Conservation (phyloP, 2,113 vertebrate species). For the Eleginops maclovinus region DNA sequence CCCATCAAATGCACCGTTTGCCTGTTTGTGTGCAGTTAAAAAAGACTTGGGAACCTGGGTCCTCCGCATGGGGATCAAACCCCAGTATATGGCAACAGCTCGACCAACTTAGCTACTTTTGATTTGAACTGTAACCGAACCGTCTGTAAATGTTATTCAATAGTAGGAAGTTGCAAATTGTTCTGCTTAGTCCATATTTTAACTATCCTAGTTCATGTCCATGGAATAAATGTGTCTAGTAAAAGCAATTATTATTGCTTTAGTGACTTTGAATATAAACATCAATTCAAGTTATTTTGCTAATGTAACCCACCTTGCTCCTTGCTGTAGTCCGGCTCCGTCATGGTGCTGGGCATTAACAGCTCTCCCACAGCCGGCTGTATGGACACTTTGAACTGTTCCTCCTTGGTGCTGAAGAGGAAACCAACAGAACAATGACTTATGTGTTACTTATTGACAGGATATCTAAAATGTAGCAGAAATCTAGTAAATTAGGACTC, state of each 20-base stretch:
- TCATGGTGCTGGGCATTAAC: constrained; percentile 90
- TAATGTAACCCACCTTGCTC: constrained; percentile 88
- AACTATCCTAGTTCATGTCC: too few species aligned
- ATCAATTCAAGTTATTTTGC: not conserved
- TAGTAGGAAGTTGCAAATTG: too few species aligned
- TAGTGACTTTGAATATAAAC: too few species aligned
- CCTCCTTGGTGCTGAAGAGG: constrained; percentile 89
- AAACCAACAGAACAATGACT: not conserved
- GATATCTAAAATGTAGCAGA: not conserved
- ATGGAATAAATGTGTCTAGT: too few species aligned
- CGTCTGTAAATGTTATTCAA: too few species aligned
- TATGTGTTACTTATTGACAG: not conserved
- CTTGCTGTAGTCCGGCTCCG: constrained; percentile 91
- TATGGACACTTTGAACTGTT: constrained; percentile 91
- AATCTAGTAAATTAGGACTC: not conserved
- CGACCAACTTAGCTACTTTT: too few species aligned
- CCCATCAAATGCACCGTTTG: not conserved
- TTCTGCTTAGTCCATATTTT: too few species aligned
- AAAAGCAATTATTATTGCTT: not conserved
- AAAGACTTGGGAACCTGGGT: too few species aligned
- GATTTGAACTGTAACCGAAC: too few species aligned
- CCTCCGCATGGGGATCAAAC: too few species aligned
- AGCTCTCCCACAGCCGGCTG: constrained; percentile 94
- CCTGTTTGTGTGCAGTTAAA: not conserved
- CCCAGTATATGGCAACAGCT: too few species aligned